These are phyloP conservation scores for Salticus scenicus DNA, from an alignment of 2,888 invertebrate genomes.

Conservation along the genomic window DNA sequence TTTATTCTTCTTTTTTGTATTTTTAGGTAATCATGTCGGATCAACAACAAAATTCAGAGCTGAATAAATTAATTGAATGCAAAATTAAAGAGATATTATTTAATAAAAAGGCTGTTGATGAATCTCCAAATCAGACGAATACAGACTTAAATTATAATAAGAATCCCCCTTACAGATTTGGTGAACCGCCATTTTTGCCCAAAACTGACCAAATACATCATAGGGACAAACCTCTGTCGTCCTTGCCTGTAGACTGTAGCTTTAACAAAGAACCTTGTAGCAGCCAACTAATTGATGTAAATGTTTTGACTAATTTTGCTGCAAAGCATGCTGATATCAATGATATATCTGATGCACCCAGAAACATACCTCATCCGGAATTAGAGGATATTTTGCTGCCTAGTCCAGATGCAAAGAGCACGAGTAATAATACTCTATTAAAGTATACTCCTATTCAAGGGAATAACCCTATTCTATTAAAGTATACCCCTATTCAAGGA, in stretches of 20 bases:
- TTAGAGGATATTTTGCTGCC: constrained; percentile 29
- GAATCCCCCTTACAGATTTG: not conserved
- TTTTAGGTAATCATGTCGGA: not conserved
- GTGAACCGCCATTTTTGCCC: not conserved
- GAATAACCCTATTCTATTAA: not conserved
- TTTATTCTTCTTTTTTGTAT: too few relatives aligned
- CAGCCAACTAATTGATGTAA: constrained; percentile 55
- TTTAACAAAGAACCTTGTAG: not conserved
- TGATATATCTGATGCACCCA: not conserved
- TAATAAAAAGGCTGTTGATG: not conserved
- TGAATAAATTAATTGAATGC: not conserved
- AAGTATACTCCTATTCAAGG: not conserved
- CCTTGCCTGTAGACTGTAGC: not conserved
- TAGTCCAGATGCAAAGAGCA: not conserved
- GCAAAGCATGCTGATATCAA: constrained; percentile 29
- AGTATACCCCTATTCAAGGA: not conserved
- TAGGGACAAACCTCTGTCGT: not conserved
- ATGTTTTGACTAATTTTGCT: constrained; percentile 51
- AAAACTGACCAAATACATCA: not conserved
- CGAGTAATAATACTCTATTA: not conserved
- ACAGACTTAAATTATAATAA: not conserved
- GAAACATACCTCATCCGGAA: constrained; percentile 44
- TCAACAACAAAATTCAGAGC: not conserved
- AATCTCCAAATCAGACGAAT: not conserved
- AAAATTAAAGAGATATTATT: not conserved